phyloP scores from a whole-genome alignment of 2,888 invertebrate species.

The Drosophila yooni region DNA sequence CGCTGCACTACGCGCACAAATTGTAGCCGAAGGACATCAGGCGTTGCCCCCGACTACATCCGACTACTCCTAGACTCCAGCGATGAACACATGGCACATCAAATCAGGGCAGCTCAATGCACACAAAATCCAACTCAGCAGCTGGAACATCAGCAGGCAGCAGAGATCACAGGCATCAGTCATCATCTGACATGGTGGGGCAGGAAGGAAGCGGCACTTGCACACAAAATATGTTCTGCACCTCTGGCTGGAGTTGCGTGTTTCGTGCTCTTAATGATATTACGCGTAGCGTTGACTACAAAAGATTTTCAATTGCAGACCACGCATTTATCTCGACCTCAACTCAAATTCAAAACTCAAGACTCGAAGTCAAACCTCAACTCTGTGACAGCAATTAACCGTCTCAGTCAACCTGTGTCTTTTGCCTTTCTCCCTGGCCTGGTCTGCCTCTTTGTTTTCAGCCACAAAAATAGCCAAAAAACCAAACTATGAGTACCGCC shows the following conservation, averaged over 20 bases:
- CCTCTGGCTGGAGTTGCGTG: conserved; percentile 70
- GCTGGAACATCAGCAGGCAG: conserved; percentile 7
- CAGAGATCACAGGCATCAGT: conserved; percentile 39
- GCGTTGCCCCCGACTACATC: conserved; percentile 16
- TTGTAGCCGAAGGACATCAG: conserved; percentile 82
- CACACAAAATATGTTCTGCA: conserved; percentile 74
- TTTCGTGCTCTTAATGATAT: conserved; percentile 40
- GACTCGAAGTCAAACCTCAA: conserved; percentile 17
- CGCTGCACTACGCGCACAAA: conserved; percentile 84
- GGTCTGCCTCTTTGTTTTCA: conserved; percentile 45
- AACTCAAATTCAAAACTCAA: conserved; percentile 13
- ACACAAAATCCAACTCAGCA: conserved; percentile 3
- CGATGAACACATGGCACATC: conserved; percentile 39
- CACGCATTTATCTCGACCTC: conserved; percentile 34
- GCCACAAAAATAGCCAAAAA: conserved; percentile 33
- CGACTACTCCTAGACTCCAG: conserved; percentile 11
- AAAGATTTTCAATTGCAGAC: conserved; percentile 63
- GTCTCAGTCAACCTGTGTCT: conserved; percentile 73
- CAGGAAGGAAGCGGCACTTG: conserved; percentile 62
- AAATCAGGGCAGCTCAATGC: conserved; percentile 41
- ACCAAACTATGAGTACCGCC: conserved; percentile 34
- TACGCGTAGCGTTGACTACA: conserved; percentile 49
- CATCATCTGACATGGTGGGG: conserved; percentile 40
- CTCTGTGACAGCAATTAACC: conserved; percentile 82
- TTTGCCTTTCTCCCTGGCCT: conserved; percentile 47